Evolutionary conservation across 2,888 invertebrate genomes (phyloP).

Genomic region (Cecidostiba fungosa): DNA sequence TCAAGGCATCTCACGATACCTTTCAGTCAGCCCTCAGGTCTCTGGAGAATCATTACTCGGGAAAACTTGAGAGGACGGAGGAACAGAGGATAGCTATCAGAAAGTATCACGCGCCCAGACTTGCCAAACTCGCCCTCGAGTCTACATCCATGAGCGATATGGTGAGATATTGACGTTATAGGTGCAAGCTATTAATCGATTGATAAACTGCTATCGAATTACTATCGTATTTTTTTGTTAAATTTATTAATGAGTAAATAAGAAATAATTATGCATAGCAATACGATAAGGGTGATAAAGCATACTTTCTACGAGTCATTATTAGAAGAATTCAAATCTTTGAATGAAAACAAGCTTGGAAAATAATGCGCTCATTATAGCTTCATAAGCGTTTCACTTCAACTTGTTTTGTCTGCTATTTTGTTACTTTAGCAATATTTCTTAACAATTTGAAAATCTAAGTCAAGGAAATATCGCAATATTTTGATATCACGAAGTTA

Average conservation of each 20-base stretch:
- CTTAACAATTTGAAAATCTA: not conserved
- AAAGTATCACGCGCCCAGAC: slow-evolving; percentile 89
- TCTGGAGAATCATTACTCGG: slow-evolving; percentile 86
- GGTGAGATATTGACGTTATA: slow-evolving; percentile 76
- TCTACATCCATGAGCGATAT: slow-evolving; percentile 91
- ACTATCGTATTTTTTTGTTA: not conserved
- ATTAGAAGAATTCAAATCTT: slow-evolving; percentile 10
- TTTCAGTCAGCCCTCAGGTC: slow-evolving; percentile 88
- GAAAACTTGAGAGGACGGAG: slow-evolving; percentile 89
- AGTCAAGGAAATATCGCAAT: slow-evolving; percentile 2
- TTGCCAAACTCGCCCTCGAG: slow-evolving; percentile 91
- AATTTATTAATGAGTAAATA: not conserved
- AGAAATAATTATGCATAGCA: slow-evolving; percentile 3
- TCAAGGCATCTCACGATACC: slow-evolving; percentile 89
- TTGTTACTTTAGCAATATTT: not conserved
- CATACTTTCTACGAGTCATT: not conserved
- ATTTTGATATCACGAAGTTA: not conserved
- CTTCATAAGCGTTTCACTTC: not conserved
- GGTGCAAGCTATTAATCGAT: not conserved
- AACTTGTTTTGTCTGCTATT: not conserved
- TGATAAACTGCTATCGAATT: not conserved
- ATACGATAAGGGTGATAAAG: not conserved
- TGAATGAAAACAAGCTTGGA: not conserved
- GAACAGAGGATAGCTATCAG: slow-evolving; percentile 89
- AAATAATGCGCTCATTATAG: not conserved